Percentiles rank a stretch among this genome's conserved stretches.
Conservation (phyloP, 2,888 invertebrate genomes). For the Mamestra brassicae region DNA sequence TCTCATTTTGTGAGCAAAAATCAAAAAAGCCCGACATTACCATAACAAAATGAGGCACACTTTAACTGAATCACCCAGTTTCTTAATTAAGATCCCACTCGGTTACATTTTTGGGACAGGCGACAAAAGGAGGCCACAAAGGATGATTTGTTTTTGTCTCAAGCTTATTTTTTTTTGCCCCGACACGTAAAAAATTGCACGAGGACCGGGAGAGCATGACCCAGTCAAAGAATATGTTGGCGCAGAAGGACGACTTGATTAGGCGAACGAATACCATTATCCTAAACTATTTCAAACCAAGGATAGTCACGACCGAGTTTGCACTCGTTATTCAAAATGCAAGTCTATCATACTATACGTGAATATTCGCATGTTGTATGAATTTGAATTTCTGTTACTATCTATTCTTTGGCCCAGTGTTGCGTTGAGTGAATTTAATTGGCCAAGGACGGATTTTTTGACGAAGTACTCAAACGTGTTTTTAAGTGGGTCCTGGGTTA, state of each 20-base stretch:
- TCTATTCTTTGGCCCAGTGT: conserved; percentile 48
- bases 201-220: conserved; percentile 55
- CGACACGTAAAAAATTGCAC: conserved; percentile 63
- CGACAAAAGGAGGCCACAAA: conserved; percentile 72
- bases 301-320: background rate
- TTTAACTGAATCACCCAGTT: conserved; percentile 65
- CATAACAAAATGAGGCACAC: conserved; percentile 60
- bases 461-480: conserved; percentile 50
- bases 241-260: conserved; percentile 8
- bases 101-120: conserved; percentile 71
- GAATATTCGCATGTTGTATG: background rate
- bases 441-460: conserved; percentile 61
- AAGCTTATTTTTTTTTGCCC: conserved; percentile 65
- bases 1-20: conserved; percentile 43
- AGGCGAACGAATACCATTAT: background rate
- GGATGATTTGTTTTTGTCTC: conserved; percentile 75
- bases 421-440: conserved; percentile 76
- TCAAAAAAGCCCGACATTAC: conserved; percentile 58
- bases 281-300: background rate
- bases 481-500: conserved; percentile 37
- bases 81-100: conserved; percentile 72
- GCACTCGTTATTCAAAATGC: too few species aligned
- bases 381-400: conserved; percentile 1
- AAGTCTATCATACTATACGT: background rate
- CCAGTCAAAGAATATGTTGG: background rate